A percentile compares a stretch with the other conserved stretches of the same genome.
Evolutionary conservation across 2,888 invertebrate genomes (phyloP).

Genomic region (Mamestra brassicae): DNA sequence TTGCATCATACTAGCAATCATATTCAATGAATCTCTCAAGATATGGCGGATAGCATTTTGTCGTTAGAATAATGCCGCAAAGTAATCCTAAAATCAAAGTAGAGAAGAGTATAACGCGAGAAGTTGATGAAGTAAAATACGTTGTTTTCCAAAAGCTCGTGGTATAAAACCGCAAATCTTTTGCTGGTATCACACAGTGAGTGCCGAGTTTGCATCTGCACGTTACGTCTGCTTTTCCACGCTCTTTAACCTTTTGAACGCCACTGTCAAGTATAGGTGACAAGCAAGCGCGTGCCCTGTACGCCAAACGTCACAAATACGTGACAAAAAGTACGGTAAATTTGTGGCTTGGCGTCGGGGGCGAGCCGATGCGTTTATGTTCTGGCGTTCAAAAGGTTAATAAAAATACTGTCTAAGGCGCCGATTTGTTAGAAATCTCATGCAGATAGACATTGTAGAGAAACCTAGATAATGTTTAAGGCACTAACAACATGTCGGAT

Average conservation of each 20-base stretch:
- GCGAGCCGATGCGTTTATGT: too few relatives aligned
- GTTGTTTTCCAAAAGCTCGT: neutral
- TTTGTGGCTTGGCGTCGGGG: too few relatives aligned
- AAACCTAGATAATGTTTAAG: conserved; percentile 3
- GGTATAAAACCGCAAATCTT: neutral
- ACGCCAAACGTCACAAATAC: too few relatives aligned
- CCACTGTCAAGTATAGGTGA: too few relatives aligned
- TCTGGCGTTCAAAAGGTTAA: too few relatives aligned
- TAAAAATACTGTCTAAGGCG: neutral
- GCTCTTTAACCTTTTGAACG: too few relatives aligned
- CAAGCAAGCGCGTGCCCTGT: too few relatives aligned
- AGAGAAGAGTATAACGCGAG: neutral
- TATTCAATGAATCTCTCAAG: neutral
- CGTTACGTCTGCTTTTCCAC: neutral
- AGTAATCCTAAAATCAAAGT: neutral
- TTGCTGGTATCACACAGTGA: too few relatives aligned
- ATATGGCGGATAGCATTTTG: neutral
- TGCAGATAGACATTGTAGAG: neutral
- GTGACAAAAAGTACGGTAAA: too few relatives aligned
- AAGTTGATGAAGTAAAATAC: neutral
- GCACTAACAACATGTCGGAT: conserved; percentile 1
- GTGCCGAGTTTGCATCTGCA: neutral
- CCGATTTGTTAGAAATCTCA: neutral
- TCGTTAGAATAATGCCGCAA: neutral
- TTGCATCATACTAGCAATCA: neutral